phyloP scores from a whole-genome alignment of 23 tunicate genomes.

The Styela plicata region DNA sequence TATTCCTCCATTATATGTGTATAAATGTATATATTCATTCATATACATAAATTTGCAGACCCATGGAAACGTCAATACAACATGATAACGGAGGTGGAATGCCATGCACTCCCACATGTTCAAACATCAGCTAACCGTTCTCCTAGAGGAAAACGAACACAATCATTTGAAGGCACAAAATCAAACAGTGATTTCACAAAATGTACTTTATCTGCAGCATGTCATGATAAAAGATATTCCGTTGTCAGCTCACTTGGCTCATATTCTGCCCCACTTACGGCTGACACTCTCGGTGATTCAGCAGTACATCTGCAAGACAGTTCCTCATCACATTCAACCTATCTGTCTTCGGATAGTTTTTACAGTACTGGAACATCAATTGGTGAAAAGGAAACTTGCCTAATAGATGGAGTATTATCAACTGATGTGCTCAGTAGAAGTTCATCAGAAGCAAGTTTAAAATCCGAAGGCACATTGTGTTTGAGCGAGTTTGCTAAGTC shows the following conservation, averaged over 20 bases:
- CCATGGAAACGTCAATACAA: background rate
- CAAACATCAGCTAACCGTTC: background rate
- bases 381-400: background rate
- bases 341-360: constrained; percentile 15
- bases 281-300: background rate
- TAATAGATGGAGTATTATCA: background rate
- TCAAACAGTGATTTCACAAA: background rate
- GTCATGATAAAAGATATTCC: constrained; percentile 1
- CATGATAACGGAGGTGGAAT: background rate
- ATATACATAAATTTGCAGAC: background rate
- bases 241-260: background rate
- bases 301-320: constrained; percentile 16
- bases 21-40: no score
- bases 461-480: constrained; percentile 3
- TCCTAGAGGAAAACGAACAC: background rate
- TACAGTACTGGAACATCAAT: constrained; percentile 5
- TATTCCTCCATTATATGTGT: no score
- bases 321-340: constrained; percentile 2
- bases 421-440: background rate
- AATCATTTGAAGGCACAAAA: background rate
- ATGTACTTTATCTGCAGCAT: background rate
- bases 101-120: background rate
- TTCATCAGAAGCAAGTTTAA: constrained; percentile 7
- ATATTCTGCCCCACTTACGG: background rate
- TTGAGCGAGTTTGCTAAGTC: constrained; percentile 2